Evolutionary conservation across 2,797 vertebrate genomes (phyloP).

Genomic region (Sphenodon punctatus): DNA sequence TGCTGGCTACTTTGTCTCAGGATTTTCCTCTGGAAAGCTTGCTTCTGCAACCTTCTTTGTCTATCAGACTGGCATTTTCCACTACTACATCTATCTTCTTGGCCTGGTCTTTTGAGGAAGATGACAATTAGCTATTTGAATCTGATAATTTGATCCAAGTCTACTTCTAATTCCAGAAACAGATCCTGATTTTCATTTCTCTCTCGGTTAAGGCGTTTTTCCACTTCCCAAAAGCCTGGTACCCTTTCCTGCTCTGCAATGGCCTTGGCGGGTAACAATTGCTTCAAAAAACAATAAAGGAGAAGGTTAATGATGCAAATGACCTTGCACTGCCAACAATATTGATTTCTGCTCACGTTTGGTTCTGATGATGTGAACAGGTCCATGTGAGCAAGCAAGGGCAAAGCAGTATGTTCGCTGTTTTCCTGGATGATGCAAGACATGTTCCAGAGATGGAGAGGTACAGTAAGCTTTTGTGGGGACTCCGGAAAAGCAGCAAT

Average conservation of each 20-base stretch:
- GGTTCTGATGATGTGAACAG: background rate
- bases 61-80: background rate
- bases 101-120: no score
- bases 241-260: slow-evolving; percentile 24
- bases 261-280: slow-evolving; percentile 28
- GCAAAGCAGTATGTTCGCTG: no score
- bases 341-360: background rate
- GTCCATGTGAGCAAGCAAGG: background rate
- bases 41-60: background rate
- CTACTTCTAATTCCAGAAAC: no score
- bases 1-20: background rate
- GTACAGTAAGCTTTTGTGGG: background rate
- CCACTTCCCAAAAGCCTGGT: no score
- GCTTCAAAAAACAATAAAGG: slow-evolving; percentile 18
- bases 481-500: background rate
- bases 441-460: background rate
- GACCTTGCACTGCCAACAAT: no score
- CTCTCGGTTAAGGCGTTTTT: no score
- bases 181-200: no score
- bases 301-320: slow-evolving; percentile 30
- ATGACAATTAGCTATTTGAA: no score
- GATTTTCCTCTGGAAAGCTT: background rate
- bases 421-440: background rate
- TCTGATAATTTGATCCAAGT: no score
- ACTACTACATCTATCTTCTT: background rate